Conservation (phyloP, 2,113 vertebrate species). For the Glareola pratincola region DNA sequence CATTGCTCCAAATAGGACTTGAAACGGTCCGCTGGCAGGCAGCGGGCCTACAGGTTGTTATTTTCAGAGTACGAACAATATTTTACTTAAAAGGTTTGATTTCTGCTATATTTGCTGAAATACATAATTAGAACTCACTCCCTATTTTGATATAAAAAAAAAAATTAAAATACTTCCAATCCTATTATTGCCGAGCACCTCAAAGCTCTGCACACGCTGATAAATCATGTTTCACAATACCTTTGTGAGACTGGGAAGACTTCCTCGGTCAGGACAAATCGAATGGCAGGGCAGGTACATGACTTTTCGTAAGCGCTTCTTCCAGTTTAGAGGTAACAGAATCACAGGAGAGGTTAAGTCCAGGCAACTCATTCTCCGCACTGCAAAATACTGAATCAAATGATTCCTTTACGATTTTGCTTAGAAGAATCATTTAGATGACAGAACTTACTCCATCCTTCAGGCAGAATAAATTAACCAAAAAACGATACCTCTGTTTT, state of each 20-base stretch:
- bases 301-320: background rate
- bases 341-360: background rate
- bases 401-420: background rate
- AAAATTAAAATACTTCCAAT: background rate
- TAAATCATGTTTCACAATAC: background rate
- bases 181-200: background rate
- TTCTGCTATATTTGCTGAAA: background rate
- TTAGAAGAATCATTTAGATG: background rate
- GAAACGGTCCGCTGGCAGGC: background rate
- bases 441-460: background rate
- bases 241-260: background rate
- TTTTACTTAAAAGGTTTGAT: background rate
- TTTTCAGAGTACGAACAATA: background rate
- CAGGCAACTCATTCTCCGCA: background rate
- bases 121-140: background rate
- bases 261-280: background rate
- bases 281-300: background rate
- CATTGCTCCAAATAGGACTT: background rate
- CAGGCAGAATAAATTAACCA: background rate
- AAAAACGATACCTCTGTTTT: background rate
- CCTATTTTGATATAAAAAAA: background rate
- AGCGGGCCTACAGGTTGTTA: background rate
- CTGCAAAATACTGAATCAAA: background rate
- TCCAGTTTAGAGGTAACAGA: background rate
- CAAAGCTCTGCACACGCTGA: background rate